Evolutionary conservation across 2,797 vertebrate species (phyloP), one percentile per base, ranked within the genome.

Genomic region (Ctenopoma multispine): DNA sequence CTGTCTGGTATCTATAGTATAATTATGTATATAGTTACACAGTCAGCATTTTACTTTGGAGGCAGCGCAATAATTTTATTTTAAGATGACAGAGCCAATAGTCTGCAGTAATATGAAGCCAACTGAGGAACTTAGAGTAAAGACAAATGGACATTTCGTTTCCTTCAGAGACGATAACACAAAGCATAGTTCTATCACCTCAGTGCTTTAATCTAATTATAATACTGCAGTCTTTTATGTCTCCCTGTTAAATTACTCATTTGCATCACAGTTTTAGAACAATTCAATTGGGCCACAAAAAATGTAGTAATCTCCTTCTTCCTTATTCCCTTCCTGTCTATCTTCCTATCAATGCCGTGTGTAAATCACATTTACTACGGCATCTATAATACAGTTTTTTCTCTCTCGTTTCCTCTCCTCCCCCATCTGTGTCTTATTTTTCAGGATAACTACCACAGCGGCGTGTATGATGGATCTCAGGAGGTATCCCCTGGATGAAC

Each of bases 381-480:
- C n/a, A 21, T 59, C 36, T 72, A 27, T 77, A 61, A 70, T 46
- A 47, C 27, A 31, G 43, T 44, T n/a, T 44, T 44, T 23, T 65
- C 48, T 57, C 46, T 48, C 60, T 40, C 18, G 18, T 36, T 15
- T 43, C 49, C 41, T n/a, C 36, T 50, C 40, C 29, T 4, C 23
- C 38, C 36, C 44, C 23, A 8, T 51, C 36, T 36, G 1, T 74
- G 47, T 71, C 21, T 46, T 60, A 15, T 72, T 40, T 48, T 66
- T 38, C 87, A 98, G 97, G 93, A 98, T 98, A 92, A 98, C 97
- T 43, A 98, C 97, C 2, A 98, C 97, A 4, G 97, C 97, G 12
- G 97, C 97, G 1, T 98, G 97, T 64, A 98, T 98, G 97, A 98
- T 98, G 97, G 97, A 98, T 84, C 93, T 98, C 83, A 92, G 97